phyloP scores from a whole-genome alignment of 2,888 invertebrate genomes.

The Sceliomorpha sp. region DNA sequence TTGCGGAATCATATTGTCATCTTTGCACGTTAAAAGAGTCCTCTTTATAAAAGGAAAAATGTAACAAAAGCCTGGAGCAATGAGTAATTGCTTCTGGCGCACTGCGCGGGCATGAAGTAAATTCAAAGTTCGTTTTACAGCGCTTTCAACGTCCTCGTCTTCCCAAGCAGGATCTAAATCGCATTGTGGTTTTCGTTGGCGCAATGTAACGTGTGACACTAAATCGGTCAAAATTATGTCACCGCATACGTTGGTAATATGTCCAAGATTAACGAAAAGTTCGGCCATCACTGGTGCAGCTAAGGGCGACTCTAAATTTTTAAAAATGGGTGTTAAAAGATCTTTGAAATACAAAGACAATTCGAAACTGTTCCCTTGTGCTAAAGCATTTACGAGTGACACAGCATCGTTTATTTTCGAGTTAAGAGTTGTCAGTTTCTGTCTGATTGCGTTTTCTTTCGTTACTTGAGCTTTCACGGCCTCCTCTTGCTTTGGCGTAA shows the following conservation, averaged over 20 bases:
- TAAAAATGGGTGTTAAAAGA: slow-evolving; percentile 83
- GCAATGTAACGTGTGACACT: slow-evolving; percentile 87
- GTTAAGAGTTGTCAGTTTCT: slow-evolving; percentile 83
- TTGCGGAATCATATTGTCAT: slow-evolving; percentile 83
- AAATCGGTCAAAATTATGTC: slow-evolving; percentile 82
- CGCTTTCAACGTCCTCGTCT: slow-evolving; percentile 84
- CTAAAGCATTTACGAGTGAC: slow-evolving; percentile 81
- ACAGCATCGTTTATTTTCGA: slow-evolving; percentile 74
- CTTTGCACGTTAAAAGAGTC: slow-evolving; percentile 82
- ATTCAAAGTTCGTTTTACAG: slow-evolving; percentile 85
- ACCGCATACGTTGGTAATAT: slow-evolving; percentile 82
- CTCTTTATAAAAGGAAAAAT: slow-evolving; percentile 89
- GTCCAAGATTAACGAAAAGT: slow-evolving; percentile 84
- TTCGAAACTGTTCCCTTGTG: slow-evolving; percentile 81
- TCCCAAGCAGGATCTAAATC: slow-evolving; percentile 89
- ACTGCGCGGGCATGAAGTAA: slow-evolving; percentile 82
- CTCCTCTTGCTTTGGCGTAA: slow-evolving; percentile 95
- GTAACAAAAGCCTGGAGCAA: slow-evolving; percentile 90
- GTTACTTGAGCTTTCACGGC: slow-evolving; percentile 91
- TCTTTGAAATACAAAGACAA: slow-evolving; percentile 83
- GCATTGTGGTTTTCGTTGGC: slow-evolving; percentile 88
- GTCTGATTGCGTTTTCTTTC: slow-evolving; percentile 90
- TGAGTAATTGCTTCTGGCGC: slow-evolving; percentile 80
- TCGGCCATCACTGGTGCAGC: slow-evolving; percentile 86
- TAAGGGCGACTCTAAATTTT: slow-evolving; percentile 87